Evolutionary conservation across 2,113 vertebrate species (phyloP), one percentile per base, ranked within the genome.

Genomic region (Scolopax mira): DNA sequence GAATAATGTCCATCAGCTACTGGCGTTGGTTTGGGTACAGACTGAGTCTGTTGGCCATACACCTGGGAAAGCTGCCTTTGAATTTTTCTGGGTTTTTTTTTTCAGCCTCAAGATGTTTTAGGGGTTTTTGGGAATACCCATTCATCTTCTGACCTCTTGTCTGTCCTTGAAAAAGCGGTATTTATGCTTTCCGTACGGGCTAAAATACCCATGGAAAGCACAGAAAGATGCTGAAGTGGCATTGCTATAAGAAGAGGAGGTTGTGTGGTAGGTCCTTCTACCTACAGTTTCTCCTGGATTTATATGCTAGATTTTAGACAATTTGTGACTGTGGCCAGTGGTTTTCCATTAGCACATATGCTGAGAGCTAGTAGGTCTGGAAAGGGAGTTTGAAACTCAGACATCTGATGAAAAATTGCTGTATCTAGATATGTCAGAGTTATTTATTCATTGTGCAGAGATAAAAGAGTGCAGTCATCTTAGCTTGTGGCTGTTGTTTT

Each of bases 401-500:
- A 83, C 66, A 67, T 71, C 62, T 92, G 90, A 93, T 89, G 73
- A 96, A 93, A 75, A 96, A 86, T 66, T 90, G 77, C 79, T 92
- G 41, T 61, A 69, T 85, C 69, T 95, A 67, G 93, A 85, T 96
- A 96, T 21, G 16, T 94, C 90, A 95, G 89, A 88, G 73, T 92
- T 96, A 81, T 94, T 97, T 96, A 96, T 96, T 95, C 83, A 85
- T 80, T 67, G 83, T 86, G 86, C 44, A 54, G 44, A 92, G 92
- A 96, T 96, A 81, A 97, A 96, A 94, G 62, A 89, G 73, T 22
- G 41, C 83, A 89, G 96, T 94, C 83, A 91, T 94, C 85, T 80
- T 91, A 89, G 92, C 84, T 96, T 79, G 73, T 94, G 88, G 80
- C 86, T 94, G 90, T 94, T 95, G 83, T 96, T 96, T 94, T 86